Evolutionary conservation across 64 coral and sea anemone species (phyloP), one percentile per base, ranked within the genome.

Genomic region (Stichodactyla helianthus): DNA sequence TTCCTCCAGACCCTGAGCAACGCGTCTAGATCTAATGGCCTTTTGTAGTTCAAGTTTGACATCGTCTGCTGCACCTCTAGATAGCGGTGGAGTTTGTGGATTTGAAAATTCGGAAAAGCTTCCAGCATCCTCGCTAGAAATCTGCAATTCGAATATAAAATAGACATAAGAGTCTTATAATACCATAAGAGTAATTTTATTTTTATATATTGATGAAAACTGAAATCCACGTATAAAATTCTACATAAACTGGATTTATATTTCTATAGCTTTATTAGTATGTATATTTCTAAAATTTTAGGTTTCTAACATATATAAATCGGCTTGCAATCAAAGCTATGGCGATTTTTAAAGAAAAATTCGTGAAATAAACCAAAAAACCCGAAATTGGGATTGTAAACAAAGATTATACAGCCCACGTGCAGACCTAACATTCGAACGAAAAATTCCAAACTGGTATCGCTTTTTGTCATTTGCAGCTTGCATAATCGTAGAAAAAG

Each of bases 1-100:
- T 89, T 90, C 97, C 28, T 99, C 97, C 8, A 99, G 86, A n/a
- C 97, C 97, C 79, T 95, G 91, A 11, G 97, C 97, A 0, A 92
- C 89, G 58, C 97, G 78, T 91, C 91, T 83, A 1, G 82, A 86
- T 77, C 83, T 86, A 67, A 99, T 99, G 6, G 93, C 97, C 35
- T 92, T 92, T n/a, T 87, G 84, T 28, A 99, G 68, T 78, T 94
- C 97, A 10, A 88, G 26, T 85, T 94, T 94, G 0, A 99, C 90
- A 5, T 90, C 89, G 65, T 95, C 97, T 57, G 89, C 84, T 5
- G 94, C 84, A 2, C 92, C 91, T 28, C 61, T 87, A 17, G 68
- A 76, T 13, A 82, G 65, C 51, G 91, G 88, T 22, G 94, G 91
- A 2, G 87, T 89, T 55, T 90, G 85, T 23, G 82, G 89, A 79